Evolutionary conservation across 2,888 invertebrate species (phyloP).

Genomic region (Aromia moschata): DNA sequence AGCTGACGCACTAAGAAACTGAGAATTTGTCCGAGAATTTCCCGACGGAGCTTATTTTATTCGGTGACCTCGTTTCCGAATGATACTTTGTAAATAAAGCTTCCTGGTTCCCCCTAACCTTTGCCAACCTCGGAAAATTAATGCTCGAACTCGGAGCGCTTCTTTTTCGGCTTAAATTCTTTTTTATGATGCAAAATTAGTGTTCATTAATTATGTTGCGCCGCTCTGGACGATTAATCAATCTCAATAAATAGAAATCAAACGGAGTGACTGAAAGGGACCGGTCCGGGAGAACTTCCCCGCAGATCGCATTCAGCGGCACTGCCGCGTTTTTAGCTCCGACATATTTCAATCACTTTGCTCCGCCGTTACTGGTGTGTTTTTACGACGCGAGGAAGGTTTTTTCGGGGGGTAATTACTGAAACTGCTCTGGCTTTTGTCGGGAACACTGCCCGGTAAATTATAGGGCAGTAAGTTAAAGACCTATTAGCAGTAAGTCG

Average conservation of each 20-base stretch:
- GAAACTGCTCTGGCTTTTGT: conserved; percentile 10
- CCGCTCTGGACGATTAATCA: conserved; percentile 13
- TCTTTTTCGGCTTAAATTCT: conserved; percentile 2
- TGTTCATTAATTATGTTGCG: conserved; percentile 14
- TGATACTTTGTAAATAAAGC: background rate
- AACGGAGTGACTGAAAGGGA: conserved; percentile 9
- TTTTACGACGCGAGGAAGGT: conserved; percentile 5
- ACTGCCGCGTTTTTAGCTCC: background rate
- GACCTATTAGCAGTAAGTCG: too few relatives aligned
- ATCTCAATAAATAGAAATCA: conserved; percentile 21
- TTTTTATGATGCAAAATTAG: conserved; percentile 15
- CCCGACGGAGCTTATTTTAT: background rate
- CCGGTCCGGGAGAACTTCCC: background rate
- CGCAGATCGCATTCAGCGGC: background rate
- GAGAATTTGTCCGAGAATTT: too few relatives aligned
- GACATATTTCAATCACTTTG: conserved; percentile 14
- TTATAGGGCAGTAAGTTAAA: too few relatives aligned
- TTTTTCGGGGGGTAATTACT: conserved; percentile 2
- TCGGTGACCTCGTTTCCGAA: background rate
- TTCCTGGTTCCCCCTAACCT: background rate
- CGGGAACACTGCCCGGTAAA: conserved; percentile 5
- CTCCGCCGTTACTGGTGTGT: conserved; percentile 1
- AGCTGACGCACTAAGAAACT: too few relatives aligned
- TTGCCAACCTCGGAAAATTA: conserved; percentile 1
- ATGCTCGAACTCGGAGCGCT: conserved; percentile 1